Conservation (phyloP, 1,140 invertebrate species). For the Ostrea denselamellosa region DNA sequence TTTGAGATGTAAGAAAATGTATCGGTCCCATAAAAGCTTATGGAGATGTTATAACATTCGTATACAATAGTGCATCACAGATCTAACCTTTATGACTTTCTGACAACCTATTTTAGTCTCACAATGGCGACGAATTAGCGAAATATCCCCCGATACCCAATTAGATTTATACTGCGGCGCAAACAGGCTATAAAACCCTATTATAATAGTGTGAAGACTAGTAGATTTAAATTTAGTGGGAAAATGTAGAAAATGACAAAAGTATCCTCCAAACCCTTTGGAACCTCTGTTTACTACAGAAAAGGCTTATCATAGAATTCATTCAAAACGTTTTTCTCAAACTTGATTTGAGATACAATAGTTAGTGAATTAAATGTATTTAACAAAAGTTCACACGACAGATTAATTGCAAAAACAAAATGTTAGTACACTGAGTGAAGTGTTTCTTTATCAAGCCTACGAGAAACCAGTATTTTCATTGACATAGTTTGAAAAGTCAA, state of each 20-base stretch:
- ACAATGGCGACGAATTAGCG: not conserved
- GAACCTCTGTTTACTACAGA: not conserved
- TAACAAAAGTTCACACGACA: not conserved
- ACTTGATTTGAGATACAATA: slow-evolving; percentile 26
- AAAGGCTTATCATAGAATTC: slow-evolving; percentile 4
- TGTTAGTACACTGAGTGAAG: not conserved
- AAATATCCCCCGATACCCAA: not conserved
- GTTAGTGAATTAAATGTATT: not conserved
- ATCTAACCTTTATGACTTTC: not conserved
- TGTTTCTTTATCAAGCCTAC: not conserved
- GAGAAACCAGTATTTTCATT: slow-evolving; percentile 4
- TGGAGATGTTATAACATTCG: not conserved
- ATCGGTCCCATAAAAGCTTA: not conserved
- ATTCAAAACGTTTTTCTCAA: not conserved
- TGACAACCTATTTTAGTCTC: not conserved
- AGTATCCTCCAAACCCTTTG: not conserved
- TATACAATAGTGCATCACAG: not conserved
- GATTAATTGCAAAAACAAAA: slow-evolving; percentile 20
- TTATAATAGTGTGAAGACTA: not conserved
- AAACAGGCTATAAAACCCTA: not conserved
- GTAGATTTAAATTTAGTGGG: not conserved
- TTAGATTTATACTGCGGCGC: not conserved
- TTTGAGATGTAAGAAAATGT: not conserved
- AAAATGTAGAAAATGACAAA: not conserved
- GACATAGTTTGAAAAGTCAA: not conserved